Evolutionary conservation across 2,888 invertebrate genomes (phyloP), one percentile per base, ranked within the genome.

Genomic region (Globia sparganii): DNA sequence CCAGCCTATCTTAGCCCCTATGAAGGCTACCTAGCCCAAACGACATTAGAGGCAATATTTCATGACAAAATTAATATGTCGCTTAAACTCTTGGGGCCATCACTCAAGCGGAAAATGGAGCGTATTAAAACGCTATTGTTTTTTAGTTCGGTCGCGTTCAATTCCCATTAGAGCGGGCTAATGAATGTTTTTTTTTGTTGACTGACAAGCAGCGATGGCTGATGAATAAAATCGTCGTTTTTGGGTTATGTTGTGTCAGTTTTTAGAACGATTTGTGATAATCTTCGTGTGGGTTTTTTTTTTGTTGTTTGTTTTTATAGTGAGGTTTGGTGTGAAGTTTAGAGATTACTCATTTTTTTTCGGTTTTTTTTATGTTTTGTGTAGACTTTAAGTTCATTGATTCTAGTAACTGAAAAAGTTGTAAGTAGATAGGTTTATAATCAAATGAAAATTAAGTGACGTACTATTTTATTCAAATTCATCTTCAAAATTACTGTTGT

Each of bases 121-220:
- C 79, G 87, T 91, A 91, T 92, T 92, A 93, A 89, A 91, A 91
- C 68, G 67, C 85, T 80, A 80, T 83, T 86, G 88, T 88, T 89
- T 89, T 88, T 88, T 83, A 84, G 91, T 92, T 91, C 85, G 80
- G 89, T 91, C 91, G 91, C 91, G 91, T 93, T 91, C 85, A 92
- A 94, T 92, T 93, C 94, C 94, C 94, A 92, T 91, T 91, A 91
- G 94, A 72, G 78, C 56, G 2, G 11, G 31, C 86, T 89, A 88
- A 89, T 88, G 73, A 86, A 89, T 85, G 74, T 64, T 75, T 83
- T 86, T 81, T 78, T 86, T 79, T 78, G 85, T 88, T 81, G 83
- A 86, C 78, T 87, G 88, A 81, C 88, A 85, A 65, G n/a, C 77
- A 77, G 73, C 81, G 82, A 81, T 85, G 83, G 78, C 34, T 86